These are phyloP conservation scores for Chironomus riparius DNA, from an alignment of 2,888 invertebrate genomes.

Conservation along the genomic window DNA sequence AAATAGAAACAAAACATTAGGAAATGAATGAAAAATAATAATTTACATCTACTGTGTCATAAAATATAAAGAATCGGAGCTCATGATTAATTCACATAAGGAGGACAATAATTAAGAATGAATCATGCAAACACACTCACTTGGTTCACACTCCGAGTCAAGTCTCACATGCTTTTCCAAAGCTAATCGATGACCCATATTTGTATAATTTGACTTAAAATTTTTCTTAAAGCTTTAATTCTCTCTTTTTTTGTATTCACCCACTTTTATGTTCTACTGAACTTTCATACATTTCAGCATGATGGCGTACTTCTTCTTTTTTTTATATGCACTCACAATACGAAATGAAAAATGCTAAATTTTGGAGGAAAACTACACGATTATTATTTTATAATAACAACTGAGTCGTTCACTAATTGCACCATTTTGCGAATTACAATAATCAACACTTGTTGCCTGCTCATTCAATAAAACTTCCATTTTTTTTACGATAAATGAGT, in stretches of 20 bases:
- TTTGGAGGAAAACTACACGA: no score
- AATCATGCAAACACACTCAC: not conserved
- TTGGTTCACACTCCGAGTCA: not conserved
- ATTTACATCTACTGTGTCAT: not conserved
- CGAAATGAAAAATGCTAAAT: no score
- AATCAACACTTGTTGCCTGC: slow-evolving; percentile 4
- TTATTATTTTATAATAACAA: not conserved
- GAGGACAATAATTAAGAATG: not conserved
- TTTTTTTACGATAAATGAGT: not conserved
- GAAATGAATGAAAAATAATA: not conserved
- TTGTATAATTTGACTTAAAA: not conserved
- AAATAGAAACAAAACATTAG: not conserved
- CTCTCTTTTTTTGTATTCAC: not conserved
- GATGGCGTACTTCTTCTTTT: not conserved
- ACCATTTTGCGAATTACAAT: not conserved
- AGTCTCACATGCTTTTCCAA: not conserved
- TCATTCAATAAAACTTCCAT: not conserved
- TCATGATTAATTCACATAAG: not conserved
- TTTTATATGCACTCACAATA: not conserved
- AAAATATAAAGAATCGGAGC: not conserved
- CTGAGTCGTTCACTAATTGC: not conserved
- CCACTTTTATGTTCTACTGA: not conserved
- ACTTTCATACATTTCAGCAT: not conserved
- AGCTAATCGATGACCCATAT: not conserved
- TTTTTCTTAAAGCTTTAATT: not conserved